These are phyloP conservation scores for Acrocephalus scirpaceus DNA, from an alignment of 2,797 vertebrate species.

Conservation along the genomic window DNA sequence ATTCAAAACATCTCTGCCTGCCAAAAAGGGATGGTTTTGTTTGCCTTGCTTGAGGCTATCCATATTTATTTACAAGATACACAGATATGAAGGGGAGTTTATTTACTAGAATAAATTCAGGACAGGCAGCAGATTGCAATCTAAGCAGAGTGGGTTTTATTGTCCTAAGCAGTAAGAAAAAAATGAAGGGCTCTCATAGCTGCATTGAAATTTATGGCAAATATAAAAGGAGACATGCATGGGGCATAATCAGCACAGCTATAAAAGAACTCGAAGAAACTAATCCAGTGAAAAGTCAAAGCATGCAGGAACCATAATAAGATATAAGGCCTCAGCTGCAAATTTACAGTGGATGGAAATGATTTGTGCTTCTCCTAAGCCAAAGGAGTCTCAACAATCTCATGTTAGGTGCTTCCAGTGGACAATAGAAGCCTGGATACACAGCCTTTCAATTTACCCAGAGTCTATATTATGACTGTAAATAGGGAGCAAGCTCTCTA, in stretches of 20 bases:
- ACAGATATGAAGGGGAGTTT: background rate
- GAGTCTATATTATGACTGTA: background rate
- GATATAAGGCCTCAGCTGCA: background rate
- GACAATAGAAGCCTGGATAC: background rate
- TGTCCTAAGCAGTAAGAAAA: background rate
- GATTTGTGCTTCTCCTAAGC: background rate
- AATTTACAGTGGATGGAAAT: background rate
- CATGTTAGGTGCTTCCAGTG: background rate
- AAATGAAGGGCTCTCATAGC: background rate
- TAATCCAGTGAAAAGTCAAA: background rate
- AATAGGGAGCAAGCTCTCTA: background rate
- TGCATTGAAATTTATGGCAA: background rate
- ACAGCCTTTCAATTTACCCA: background rate
- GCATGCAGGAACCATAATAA: background rate
- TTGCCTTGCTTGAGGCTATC: slow-evolving; percentile 1
- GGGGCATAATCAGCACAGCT: background rate
- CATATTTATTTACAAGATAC: slow-evolving; percentile 38
- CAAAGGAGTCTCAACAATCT: background rate
- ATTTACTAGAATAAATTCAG: slow-evolving; percentile 6
- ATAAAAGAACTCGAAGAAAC: background rate
- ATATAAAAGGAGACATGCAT: background rate
- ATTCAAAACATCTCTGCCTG: slow-evolving; percentile 10
- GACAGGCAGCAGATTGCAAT: background rate
- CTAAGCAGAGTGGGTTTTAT: background rate
- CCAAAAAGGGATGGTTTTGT: slow-evolving; percentile 9